phyloP scores from a whole-genome alignment of 2,888 invertebrate genomes.

The Pseudococcus longispinus region DNA sequence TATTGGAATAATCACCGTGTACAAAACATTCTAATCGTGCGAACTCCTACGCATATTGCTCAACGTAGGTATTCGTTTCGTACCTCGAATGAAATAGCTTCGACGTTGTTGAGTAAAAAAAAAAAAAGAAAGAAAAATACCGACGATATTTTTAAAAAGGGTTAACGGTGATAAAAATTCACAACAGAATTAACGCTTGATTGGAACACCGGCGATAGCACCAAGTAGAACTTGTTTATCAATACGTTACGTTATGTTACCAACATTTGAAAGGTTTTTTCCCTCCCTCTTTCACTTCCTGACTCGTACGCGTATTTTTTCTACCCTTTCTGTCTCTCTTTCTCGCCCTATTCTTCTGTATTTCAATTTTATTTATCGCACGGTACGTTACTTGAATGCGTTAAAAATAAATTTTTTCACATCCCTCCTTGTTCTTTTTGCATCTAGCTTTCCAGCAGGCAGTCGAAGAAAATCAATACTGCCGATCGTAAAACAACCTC shows the following conservation, averaged over 20 bases:
- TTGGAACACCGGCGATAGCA: constrained; percentile 14
- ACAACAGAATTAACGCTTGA: constrained; percentile 16
- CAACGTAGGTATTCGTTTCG: background rate
- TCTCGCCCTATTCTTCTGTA: background rate
- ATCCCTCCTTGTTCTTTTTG: background rate
- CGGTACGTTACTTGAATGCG: background rate
- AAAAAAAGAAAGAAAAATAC: background rate
- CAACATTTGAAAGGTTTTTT: constrained; percentile 22
- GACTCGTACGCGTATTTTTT: background rate
- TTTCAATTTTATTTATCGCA: background rate
- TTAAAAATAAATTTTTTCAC: background rate
- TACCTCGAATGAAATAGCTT: background rate
- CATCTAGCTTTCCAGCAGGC: background rate
- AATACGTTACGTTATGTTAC: background rate
- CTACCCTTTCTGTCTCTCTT: background rate
- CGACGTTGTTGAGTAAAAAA: background rate
- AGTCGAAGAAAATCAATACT: background rate
- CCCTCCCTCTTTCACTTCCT: background rate
- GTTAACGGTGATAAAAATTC: constrained; percentile 18
- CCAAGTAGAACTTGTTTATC: constrained; percentile 16
- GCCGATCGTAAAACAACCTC: background rate
- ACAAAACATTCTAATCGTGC: background rate
- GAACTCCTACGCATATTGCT: background rate
- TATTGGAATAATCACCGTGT: background rate
- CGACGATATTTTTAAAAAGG: constrained; percentile 22